Evolutionary conservation across 2,113 vertebrate species (phyloP).

Genomic region (Lophochroa leadbeateri): DNA sequence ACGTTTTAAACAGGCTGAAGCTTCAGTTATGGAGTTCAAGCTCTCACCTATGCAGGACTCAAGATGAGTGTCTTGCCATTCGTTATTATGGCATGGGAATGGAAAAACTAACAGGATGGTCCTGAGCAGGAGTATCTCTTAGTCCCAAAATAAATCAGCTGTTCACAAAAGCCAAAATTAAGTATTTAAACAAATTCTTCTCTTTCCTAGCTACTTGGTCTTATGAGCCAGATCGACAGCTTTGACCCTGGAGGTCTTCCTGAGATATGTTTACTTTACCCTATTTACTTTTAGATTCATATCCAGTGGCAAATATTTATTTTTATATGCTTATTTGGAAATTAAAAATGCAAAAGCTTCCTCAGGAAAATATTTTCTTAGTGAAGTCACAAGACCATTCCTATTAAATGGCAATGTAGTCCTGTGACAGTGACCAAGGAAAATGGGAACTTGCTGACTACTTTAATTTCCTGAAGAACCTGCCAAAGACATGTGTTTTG

Average conservation of each 20-base stretch:
- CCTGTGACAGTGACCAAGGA: not conserved
- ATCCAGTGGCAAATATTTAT: not conserved
- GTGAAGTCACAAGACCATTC: not conserved
- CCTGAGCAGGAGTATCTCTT: not conserved
- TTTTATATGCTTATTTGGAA: not conserved
- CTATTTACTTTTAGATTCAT: not conserved
- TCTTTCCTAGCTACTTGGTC: not conserved
- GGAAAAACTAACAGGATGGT: not conserved
- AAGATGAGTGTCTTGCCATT: not conserved
- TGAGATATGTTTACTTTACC: not conserved
- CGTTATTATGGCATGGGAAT: not conserved
- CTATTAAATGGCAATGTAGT: not conserved
- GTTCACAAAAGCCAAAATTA: not conserved
- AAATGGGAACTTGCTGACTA: not conserved
- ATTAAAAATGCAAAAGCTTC: not conserved
- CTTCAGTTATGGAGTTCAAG: not conserved
- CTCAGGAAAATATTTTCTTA: not conserved
- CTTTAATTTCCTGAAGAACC: not conserved
- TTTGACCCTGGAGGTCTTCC: not conserved
- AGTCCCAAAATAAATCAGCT: not conserved
- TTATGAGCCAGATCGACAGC: not conserved
- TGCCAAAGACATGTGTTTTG: not conserved
- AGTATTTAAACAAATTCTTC: not conserved
- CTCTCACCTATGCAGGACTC: not conserved
- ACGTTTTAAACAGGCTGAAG: not conserved